Base-by-base conservation (phyloP, 2,113 vertebrate species). In the Triplophysa siluroides region DNA sequence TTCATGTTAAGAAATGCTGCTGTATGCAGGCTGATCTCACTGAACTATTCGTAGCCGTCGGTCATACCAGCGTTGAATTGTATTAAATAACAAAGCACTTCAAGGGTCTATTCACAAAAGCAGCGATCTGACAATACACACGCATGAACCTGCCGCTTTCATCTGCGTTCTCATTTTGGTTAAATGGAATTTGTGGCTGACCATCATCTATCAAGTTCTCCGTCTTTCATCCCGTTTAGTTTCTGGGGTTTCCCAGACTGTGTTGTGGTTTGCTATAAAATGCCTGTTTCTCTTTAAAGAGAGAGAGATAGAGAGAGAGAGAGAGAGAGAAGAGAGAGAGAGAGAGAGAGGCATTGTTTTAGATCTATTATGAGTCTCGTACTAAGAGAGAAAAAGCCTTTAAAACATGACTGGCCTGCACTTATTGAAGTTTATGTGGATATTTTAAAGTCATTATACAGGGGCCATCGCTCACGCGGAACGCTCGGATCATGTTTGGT, bases 381-480 rank as follows among this genome's bases (percentile, higher is more conserved):
- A 75, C 56, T 24, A 24, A 45, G n/a, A 61, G 21, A 45, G 56
- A 61, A 45, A 33, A 41, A 21, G 12, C 14, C 38, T 63, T 75
- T 73, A 60, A 26, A 43, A 29, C 60, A 29, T n/a, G 8, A 23
- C 54, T 23, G 33, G 4, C 33, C 3, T 1, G 71, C n/a, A n/a
- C 54, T 58, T 73, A 11, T 61, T 43, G 11, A 13, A 23, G 24
- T 61, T 74, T 43, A 43, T 61, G 56, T 61, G 71, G 54, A 9
- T 43, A 11, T 74, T 74, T 74, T 61, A 74, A 43, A 9, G 54
- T 74, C n/a, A 24, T 74, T 61, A 24, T 60, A 23, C 41, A 41
- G 38, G 54, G 70, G 19, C 38, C 33, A 60, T 73, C 3, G 1
- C 54, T 73, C 3, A 8, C 29, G 41, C 54, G 8, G 33, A 60